phyloP scores from a whole-genome alignment of 2,797 vertebrate genomes.

The Oryzias sinensis region DNA sequence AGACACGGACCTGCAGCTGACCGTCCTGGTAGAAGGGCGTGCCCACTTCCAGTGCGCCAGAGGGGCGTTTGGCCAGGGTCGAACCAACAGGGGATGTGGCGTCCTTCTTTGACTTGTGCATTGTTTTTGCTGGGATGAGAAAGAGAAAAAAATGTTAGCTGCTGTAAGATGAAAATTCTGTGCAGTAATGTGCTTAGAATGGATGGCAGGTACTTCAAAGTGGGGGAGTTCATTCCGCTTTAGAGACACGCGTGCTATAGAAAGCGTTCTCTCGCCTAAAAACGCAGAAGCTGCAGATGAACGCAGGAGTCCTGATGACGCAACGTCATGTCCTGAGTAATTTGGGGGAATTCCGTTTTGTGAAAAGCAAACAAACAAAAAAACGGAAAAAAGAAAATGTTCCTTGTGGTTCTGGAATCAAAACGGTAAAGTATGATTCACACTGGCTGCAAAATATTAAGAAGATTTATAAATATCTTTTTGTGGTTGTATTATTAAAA shows the following conservation, averaged over 20 bases:
- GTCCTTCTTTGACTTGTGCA: slow-evolving; percentile 71
- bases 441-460: too few species aligned
- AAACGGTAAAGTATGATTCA: slow-evolving; percentile 4
- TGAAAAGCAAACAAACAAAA: slow-evolving; percentile 35
- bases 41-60: slow-evolving; percentile 86
- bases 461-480: too few species aligned
- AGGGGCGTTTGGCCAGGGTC: slow-evolving; percentile 75
- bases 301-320: slow-evolving; percentile 43
- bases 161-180: slow-evolving; percentile 32
- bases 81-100: slow-evolving; percentile 72
- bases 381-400: slow-evolving; percentile 26
- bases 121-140: slow-evolving; percentile 62
- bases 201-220: slow-evolving; percentile 27
- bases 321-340: slow-evolving; percentile 25
- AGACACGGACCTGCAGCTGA: slow-evolving; percentile 91
- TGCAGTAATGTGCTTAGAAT: slow-evolving; percentile 33
- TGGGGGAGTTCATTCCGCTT: slow-evolving; percentile 42
- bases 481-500: too few species aligned
- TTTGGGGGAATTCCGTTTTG: slow-evolving; percentile 36
- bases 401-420: slow-evolving; percentile 21
- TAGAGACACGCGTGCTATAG: slow-evolving; percentile 6
- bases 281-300: slow-evolving; percentile 27
- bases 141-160: slow-evolving; percentile 44
- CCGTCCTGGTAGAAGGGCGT: slow-evolving; percentile 90
- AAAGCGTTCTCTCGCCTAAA: slow-evolving; percentile 23